A percentile compares a stretch with the other conserved stretches of the same genome.
Conservation (phyloP, 2,797 vertebrate species). For the Brachyrhaphis roseni region DNA sequence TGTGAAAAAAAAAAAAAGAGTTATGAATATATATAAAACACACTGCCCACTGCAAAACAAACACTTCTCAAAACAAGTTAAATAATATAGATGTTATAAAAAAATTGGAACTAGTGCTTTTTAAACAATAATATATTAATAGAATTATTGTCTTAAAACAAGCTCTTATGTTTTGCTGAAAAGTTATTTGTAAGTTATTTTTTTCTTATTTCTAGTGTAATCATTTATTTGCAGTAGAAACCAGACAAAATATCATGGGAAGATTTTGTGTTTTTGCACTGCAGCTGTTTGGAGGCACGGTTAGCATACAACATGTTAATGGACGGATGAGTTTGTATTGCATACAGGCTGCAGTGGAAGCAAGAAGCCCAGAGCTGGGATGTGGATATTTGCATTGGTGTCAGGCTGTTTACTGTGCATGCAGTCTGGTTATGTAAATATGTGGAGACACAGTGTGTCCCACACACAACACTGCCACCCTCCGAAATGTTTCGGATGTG, state of each 20-base stretch:
- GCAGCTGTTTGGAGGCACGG: no score
- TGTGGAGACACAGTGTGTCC: slow-evolving; percentile 43
- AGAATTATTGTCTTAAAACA: no score
- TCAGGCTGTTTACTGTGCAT: slow-evolving; percentile 29
- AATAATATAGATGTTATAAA: no score
- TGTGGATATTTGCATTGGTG: slow-evolving; percentile 46
- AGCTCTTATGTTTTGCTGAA: no score
- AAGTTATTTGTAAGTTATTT: no score
- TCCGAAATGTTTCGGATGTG: slow-evolving; percentile 38
- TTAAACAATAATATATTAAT: no score
- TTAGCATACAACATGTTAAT: slow-evolving; percentile 10
- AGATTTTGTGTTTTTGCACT: no score
- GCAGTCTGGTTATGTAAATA: slow-evolving; percentile 59
- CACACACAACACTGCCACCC: slow-evolving; percentile 46
- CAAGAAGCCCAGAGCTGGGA: slow-evolving; percentile 43
- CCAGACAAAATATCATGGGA: no score
- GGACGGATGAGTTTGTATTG: slow-evolving; percentile 43
- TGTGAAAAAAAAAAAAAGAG: background rate
- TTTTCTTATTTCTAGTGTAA: no score
- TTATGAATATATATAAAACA: background rate
- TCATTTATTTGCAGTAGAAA: no score
- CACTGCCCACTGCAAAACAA: background rate
- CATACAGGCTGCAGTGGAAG: slow-evolving; percentile 49
- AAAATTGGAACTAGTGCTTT: no score
- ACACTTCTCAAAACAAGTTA: no score